phyloP scores from a whole-genome alignment of 2,113 vertebrate genomes.

The Corythaixoides concolor region DNA sequence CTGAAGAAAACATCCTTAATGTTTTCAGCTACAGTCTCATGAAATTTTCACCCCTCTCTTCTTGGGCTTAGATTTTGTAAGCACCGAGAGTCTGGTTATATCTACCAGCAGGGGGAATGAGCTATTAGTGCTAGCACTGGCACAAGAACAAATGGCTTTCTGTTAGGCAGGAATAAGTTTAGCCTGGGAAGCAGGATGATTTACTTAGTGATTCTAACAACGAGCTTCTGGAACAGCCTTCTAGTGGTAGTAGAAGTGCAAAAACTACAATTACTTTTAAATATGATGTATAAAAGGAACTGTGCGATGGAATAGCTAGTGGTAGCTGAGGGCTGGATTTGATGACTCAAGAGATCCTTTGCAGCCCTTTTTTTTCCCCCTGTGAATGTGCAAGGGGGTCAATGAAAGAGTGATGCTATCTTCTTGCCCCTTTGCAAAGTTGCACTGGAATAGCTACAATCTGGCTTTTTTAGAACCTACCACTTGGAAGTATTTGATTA shows the following conservation, averaged over 20 bases:
- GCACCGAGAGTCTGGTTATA: not conserved
- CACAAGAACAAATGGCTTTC: not conserved
- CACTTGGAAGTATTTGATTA: not conserved
- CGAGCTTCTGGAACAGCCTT: not conserved
- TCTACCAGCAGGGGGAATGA: not conserved
- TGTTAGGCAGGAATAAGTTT: not conserved
- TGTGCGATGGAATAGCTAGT: not conserved
- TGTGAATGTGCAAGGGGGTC: not conserved
- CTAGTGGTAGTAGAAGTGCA: not conserved
- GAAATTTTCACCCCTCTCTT: slow-evolving; percentile 15
- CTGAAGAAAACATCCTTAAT: not conserved
- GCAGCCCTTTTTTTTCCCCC: not conserved
- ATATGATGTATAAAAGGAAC: not conserved
- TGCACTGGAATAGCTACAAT: not conserved
- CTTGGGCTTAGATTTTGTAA: not conserved
- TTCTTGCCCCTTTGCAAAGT: not conserved
- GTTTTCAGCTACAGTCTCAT: not conserved
- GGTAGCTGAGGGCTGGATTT: not conserved
- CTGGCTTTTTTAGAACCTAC: not conserved
- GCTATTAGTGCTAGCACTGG: not conserved
- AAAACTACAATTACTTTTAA: not conserved
- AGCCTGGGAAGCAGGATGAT: not conserved
- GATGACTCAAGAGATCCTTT: not conserved
- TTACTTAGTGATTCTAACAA: not conserved
- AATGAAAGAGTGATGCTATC: not conserved